Evolutionary conservation across 35 echinoderm and acorn worm species (phyloP).

Genomic region (Strongylocentrotus purpuratus): DNA sequence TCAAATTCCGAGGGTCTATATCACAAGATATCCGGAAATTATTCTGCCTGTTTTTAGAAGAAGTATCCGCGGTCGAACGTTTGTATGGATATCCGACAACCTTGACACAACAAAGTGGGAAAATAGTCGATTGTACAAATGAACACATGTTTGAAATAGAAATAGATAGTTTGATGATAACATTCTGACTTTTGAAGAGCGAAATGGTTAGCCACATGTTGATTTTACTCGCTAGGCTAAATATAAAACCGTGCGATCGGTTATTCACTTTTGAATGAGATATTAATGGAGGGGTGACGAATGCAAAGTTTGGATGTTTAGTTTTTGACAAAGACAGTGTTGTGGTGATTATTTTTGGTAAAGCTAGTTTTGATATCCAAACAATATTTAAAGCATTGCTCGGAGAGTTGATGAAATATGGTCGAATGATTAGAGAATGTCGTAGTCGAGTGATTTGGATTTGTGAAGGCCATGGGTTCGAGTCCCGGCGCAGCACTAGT

Average conservation of each 20-base stretch:
- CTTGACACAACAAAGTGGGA: not conserved
- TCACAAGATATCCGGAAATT: constrained; percentile 1
- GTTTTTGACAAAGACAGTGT: too few relatives aligned
- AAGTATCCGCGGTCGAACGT: not conserved
- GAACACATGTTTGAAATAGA: not conserved
- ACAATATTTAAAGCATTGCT: too few relatives aligned
- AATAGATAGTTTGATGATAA: not conserved
- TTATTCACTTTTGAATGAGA: not conserved
- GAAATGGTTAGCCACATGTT: not conserved
- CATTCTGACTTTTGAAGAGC: not conserved
- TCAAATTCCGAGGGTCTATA: constrained; percentile 1
- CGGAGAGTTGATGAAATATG: too few relatives aligned
- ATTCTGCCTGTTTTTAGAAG: not conserved
- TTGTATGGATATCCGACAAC: not conserved
- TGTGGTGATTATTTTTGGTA: too few relatives aligned
- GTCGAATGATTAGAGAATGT: too few relatives aligned
- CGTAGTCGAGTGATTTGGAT: too few relatives aligned
- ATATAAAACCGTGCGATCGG: not conserved
- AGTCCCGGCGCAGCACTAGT: too few relatives aligned
- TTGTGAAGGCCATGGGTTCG: too few relatives aligned
- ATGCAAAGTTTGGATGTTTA: too few relatives aligned
- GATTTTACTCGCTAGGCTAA: not conserved
- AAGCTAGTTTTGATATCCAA: too few relatives aligned
- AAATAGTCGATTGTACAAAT: not conserved
- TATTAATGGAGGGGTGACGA: too few relatives aligned